Evolutionary conservation across 2,888 invertebrate genomes (phyloP).

Genomic region (Nomada hirtipes): DNA sequence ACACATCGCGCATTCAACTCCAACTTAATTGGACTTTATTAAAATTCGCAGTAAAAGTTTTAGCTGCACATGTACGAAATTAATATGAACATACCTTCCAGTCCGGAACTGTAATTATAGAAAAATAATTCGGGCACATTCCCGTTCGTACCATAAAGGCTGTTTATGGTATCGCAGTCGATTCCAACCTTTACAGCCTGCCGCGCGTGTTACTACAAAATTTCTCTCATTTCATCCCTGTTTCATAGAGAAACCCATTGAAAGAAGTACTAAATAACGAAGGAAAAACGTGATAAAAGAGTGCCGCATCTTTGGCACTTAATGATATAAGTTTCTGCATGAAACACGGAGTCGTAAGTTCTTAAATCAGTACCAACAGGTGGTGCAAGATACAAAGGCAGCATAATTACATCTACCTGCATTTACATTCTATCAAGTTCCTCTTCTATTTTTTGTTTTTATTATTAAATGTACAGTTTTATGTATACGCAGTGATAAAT

Average conservation of each 20-base stretch:
- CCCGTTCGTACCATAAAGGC: constrained; percentile 23
- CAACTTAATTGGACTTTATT: neutral
- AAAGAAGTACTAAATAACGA: neutral
- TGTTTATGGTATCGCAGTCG: constrained; percentile 8
- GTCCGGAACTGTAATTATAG: constrained; percentile 1
- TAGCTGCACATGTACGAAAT: too few relatives aligned
- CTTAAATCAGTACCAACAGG: constrained; percentile 18
- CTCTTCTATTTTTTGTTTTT: too few relatives aligned
- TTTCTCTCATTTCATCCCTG: neutral
- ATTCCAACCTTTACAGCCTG: constrained; percentile 1
- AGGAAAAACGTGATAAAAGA: neutral
- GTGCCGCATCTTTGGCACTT: neutral
- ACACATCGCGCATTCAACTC: neutral
- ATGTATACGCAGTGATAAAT: too few relatives aligned
- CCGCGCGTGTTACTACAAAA: neutral
- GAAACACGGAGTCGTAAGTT: neutral
- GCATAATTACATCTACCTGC: too few relatives aligned
- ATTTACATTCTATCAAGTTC: too few relatives aligned
- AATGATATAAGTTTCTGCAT: neutral
- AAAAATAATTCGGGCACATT: constrained; percentile 9
- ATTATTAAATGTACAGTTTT: too few relatives aligned
- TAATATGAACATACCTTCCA: neutral
- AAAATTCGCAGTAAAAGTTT: neutral
- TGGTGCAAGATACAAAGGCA: neutral
- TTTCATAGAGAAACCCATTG: neutral